Base-by-base conservation (phyloP, 2,888 invertebrate species). In the Drosophila basisetae region DNA sequence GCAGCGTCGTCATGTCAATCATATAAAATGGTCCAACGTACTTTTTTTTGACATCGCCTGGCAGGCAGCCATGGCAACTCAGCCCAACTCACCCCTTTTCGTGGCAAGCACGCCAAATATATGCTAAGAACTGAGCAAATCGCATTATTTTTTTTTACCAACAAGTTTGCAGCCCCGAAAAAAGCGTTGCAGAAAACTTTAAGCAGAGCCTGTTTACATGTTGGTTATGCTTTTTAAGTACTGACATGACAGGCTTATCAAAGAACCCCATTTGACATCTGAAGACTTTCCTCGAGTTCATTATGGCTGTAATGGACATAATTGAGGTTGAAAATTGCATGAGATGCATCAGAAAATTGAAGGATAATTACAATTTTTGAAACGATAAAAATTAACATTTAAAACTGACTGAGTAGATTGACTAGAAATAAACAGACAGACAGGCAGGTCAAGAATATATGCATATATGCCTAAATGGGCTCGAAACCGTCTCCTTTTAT, bases 1-100 rank as follows among this genome's bases (percentile, higher is more conserved):
- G 37, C 55, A 53, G 13, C 67, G 63, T 64, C 69, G 66, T 76
- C 68, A 66, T 81, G 84, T 84, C 84, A 86, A 86, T 78, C 86
- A 83, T 83, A 80, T 63, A 66, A 75, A 73, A 79, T 82, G 60
- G n/a, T 33, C n/a, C 39, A 7, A 33, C 30, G 28, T 39, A 37
- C 30, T 33, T 7, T 39, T 37, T n/a, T 16, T 35, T 39, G 49
- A 35, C 39, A 53, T 35, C 58, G 25, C 28, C 47, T 22, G 22
- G 9, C 43, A 22, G 35, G 16, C 60, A 49, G 49, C 28, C 56
- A 43, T 33, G 47, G 49, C 31, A 41, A 22, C 16, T 3, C 18
- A 6, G 39, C 6, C 13, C 25, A 28, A 28, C 31, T 31, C 31
- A 31, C 37, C 75, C 68, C 30, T n/a, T 49, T 49, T 18, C 28